Percentiles rank a stretch among this genome's conserved stretches.
phyloP scores from a whole-genome alignment of 2,113 vertebrate genomes.

The Trochalopteron elliotii region DNA sequence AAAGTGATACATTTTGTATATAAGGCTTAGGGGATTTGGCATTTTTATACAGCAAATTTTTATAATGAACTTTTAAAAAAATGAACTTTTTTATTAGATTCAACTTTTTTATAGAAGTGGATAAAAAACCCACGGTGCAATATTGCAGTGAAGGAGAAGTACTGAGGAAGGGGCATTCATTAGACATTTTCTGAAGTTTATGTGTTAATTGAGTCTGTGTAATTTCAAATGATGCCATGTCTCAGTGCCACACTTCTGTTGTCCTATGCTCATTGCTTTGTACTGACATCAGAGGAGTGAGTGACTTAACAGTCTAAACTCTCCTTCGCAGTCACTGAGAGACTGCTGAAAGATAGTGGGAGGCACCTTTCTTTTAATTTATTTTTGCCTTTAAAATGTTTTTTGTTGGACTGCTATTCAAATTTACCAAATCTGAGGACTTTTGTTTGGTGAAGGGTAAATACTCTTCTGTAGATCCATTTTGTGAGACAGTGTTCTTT shows the following conservation, averaged over 20 bases:
- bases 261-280: background rate
- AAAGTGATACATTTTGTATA: constrained; percentile 75
- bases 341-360: background rate
- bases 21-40: constrained; percentile 63
- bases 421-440: background rate
- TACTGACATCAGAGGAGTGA: background rate
- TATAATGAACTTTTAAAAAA: constrained; percentile 62
- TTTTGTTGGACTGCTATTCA: background rate
- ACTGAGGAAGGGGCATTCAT: constrained; percentile 23
- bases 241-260: background rate
- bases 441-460: background rate
- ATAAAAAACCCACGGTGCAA: constrained; percentile 52
- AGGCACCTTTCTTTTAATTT: background rate
- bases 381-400: background rate
- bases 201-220: background rate
- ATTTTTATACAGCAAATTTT: constrained; percentile 76
- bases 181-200: background rate
- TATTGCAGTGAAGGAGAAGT: constrained; percentile 63
- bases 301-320: background rate
- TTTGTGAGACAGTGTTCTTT: background rate
- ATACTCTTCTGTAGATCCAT: background rate
- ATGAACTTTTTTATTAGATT: constrained; percentile 50
- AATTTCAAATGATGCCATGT: background rate
- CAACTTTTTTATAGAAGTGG: constrained; percentile 65
- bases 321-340: background rate